phyloP scores from a whole-genome alignment of 2,888 invertebrate species.

The Tenodera sinensis region DNA sequence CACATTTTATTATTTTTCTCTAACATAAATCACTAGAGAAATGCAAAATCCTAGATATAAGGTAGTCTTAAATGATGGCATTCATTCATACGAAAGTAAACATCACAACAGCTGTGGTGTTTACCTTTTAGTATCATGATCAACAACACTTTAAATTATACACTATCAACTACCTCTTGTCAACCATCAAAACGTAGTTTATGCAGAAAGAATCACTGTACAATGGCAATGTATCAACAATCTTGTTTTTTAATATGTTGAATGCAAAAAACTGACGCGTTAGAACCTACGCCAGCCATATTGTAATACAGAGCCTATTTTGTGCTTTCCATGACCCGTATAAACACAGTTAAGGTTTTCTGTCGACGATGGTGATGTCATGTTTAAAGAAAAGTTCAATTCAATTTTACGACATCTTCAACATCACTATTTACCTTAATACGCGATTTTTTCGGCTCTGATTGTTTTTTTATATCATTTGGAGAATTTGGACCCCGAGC shows the following conservation, averaged over 20 bases:
- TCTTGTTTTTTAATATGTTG: background rate
- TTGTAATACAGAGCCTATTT: conserved; percentile 14
- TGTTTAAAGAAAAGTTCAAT: background rate
- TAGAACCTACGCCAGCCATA: conserved; percentile 8
- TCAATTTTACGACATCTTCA: background rate
- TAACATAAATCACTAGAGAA: background rate
- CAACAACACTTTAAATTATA: no score
- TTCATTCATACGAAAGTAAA: background rate
- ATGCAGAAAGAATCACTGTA: no score
- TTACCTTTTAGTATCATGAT: background rate
- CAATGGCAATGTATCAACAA: background rate
- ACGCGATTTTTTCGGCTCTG: background rate
- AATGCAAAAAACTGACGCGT: background rate
- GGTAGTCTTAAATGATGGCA: background rate
- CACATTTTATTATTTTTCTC: background rate
- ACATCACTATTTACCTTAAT: background rate
- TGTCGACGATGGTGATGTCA: background rate
- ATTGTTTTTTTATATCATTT: background rate
- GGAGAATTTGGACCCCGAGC: background rate
- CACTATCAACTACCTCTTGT: no score
- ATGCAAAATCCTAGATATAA: background rate
- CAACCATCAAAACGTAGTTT: no score
- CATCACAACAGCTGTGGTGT: conserved; percentile 16
- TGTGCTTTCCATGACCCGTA: conserved; percentile 10
- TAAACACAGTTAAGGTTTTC: background rate